Evolutionary conservation across 2,797 vertebrate genomes (phyloP), one percentile per base, ranked within the genome.

Genomic region (Columba guinea): DNA sequence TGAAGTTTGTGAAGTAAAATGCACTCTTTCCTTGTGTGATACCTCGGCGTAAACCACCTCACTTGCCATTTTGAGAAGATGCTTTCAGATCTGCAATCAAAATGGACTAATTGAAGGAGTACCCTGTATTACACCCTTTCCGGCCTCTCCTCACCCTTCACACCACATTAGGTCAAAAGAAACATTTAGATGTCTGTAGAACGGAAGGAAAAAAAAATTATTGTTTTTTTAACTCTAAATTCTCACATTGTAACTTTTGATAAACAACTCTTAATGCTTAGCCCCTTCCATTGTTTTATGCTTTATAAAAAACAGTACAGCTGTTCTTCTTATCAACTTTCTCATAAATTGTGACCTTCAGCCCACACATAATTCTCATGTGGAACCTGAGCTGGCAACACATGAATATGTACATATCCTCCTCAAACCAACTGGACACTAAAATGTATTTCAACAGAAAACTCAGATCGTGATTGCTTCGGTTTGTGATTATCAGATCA

Each of bases 201-300:
- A 21, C 10, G 73, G 67, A 96, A 96, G 92, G 96, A 96, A 96
- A 92, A 39, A 60, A 39, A 35, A 17, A 24, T 48, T 59, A 24
- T 48, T 59, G 59, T 35, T 34, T 84, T 79, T 55, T 30, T 21
- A 35, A 63, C 85, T 83, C 30, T 67, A 74, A 93, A 91, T 85
- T 93, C 85, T 94, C 59, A 39, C 52, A 11, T n/a, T 85, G 34
- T 35, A 48, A 22, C 19, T 75, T 93, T 92, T 24, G 19, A 62
- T 55, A 63, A 90, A 73, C 41, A 27, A 30, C 53, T 81, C 21
- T 63, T 51, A 41, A 75, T 85, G 64, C 32, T 84, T 71, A 34
- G 9, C 16, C n/a, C 22, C 13, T 91, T 81, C 59, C 65, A 8
- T 41, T 82, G 52, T 5, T 52, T 11, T 2, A 8, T 62, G 17